Percentiles rank a stretch among this genome's conserved stretches.
Conservation (phyloP, 2,797 vertebrate genomes). For the Cynopterus sphinx region DNA sequence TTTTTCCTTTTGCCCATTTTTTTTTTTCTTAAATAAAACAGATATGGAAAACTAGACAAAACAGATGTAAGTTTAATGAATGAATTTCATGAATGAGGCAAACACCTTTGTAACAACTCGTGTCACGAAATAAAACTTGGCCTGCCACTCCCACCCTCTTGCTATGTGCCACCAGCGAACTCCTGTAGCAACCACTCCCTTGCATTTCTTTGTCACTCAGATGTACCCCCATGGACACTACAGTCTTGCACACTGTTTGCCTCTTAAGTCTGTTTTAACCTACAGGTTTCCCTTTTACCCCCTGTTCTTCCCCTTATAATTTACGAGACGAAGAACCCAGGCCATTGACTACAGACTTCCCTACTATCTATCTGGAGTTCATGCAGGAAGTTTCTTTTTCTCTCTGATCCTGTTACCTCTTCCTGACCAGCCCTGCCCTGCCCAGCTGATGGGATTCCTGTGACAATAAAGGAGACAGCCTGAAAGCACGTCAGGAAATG, state of each 20-base stretch:
- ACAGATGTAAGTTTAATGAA: background rate
- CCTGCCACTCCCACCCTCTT: too few relatives aligned
- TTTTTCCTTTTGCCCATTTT: background rate
- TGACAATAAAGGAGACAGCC: background rate
- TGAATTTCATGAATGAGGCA: background rate
- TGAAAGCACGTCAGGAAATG: background rate
- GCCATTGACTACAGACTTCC: background rate
- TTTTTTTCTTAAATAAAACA: background rate
- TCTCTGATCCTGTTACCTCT: background rate
- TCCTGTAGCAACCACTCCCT: background rate
- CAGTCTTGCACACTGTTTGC: background rate
- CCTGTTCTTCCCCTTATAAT: background rate
- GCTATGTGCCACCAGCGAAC: fast-evolving
- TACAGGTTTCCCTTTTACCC: background rate
- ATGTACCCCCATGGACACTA: background rate
- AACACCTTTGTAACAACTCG: background rate
- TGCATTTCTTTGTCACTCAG: background rate
- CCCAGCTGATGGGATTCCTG: background rate
- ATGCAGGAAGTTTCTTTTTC: background rate
- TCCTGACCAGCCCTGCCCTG: background rate
- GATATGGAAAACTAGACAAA: background rate
- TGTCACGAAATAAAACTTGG: background rate
- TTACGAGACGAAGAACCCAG: background rate
- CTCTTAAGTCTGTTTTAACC: background rate
- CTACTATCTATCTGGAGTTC: background rate